Evolutionary conservation across 1,140 invertebrate genomes (phyloP).

Genomic region (Calliopsis andreniformis): DNA sequence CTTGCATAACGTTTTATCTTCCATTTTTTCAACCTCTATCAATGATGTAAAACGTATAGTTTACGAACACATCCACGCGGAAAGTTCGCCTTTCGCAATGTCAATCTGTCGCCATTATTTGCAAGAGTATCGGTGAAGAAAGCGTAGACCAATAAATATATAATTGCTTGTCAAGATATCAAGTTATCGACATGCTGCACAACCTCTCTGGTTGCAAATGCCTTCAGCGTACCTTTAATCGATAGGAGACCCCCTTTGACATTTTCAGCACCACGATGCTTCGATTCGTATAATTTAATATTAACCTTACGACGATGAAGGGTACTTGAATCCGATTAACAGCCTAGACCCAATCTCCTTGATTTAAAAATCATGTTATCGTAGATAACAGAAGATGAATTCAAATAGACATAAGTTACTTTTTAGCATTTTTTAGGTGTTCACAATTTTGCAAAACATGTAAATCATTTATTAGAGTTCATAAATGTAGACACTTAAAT

Average conservation of each 20-base stretch:
- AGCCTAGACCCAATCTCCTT: too few relatives aligned
- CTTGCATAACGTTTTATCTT: neutral
- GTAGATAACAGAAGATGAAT: too few relatives aligned
- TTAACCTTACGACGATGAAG: neutral
- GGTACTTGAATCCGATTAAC: neutral
- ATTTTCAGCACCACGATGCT: neutral
- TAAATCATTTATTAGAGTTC: too few relatives aligned
- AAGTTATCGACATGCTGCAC: slow-evolving; percentile 3
- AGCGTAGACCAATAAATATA: neutral
- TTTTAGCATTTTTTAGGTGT: too few relatives aligned
- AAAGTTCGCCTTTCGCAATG: neutral
- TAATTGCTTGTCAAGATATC: slow-evolving; percentile 17
- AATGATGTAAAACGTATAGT: neutral
- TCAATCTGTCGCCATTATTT: too few relatives aligned
- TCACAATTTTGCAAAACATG: too few relatives aligned
- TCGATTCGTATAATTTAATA: neutral
- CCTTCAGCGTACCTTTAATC: slow-evolving; percentile 11
- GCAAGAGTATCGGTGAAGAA: neutral
- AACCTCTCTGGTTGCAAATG: slow-evolving; percentile 9
- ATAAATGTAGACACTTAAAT: too few relatives aligned
- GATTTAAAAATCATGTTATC: too few relatives aligned
- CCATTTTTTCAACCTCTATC: neutral
- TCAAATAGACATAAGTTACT: too few relatives aligned
- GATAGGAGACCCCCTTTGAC: neutral
- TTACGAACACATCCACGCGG: neutral